Evolutionary conservation across 2,797 vertebrate genomes (phyloP), one percentile per base, ranked within the genome.

Genomic region (Gymnoscopelus microlampas): DNA sequence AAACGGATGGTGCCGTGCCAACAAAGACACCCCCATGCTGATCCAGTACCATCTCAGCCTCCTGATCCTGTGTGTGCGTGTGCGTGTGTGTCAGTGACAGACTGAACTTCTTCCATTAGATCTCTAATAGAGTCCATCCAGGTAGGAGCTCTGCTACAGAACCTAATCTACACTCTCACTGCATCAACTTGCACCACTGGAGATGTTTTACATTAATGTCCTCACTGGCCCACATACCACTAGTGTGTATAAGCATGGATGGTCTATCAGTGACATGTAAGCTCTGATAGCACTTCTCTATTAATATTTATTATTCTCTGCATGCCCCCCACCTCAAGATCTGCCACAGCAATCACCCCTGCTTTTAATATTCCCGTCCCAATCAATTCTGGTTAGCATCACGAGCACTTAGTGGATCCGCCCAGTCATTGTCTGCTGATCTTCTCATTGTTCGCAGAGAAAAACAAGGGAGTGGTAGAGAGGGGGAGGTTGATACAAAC

Each of bases 301-400:
- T 93, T 90, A 92, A 92, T 92, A 92, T 91, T 87, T 87, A 92
- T 90, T 74, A 78, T 63, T 70, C 75, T 82, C 55, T 63, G 79
- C 88, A 91, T 92, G 32, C 90, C 91, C 83, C 87, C 76, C 89
- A 85, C 78, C 79, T 88, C 86, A 85, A 84, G 88, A 77, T 48
- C 74, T 58, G 62, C 87, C 86, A 87, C 86, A 89, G 89, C 88
- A 89, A 90, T 92, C 89, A 89, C 80, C 84, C 77, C 78, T 51
- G 60, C 53, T 76, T 87, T 86, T 78, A 79, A 89, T 88, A 86
- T 83, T 78, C 79, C 75, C 60, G 78, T 89, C 88, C 85, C 87
- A 85, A 92, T 92, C 86, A 87, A 91, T 92, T 87, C 76, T 78
- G 62, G 89, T 92, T 91, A 89, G 86, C 88, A 91, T 91, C 86